These are phyloP conservation scores for Marcusenius ussheri DNA, from an alignment of 2,113 vertebrate species.

Conservation along the genomic window DNA sequence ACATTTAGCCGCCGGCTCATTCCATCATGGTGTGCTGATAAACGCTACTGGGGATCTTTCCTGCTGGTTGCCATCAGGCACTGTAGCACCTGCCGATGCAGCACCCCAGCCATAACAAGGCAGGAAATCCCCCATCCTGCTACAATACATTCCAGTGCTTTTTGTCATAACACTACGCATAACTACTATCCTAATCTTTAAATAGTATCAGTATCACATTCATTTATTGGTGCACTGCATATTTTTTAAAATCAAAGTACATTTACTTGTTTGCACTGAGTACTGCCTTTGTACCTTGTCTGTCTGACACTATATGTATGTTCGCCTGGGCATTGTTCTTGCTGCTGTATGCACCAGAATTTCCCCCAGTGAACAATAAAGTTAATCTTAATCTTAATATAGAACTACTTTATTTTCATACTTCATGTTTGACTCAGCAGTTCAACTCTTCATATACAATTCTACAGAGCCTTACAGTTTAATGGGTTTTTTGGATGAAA, in stretches of 20 bases:
- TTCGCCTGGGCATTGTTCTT: not conserved
- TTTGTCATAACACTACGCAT: not conserved
- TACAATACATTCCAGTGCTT: not conserved
- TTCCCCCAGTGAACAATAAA: not conserved
- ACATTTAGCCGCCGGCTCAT: not conserved
- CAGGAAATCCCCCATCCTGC: not conserved
- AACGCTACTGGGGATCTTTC: not conserved
- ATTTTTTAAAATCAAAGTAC: not conserved
- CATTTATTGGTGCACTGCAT: not conserved
- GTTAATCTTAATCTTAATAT: not conserved
- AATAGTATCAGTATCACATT: not conserved
- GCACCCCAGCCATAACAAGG: not conserved
- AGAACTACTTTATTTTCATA: not conserved
- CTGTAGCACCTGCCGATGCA: not conserved
- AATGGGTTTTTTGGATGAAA: not conserved
- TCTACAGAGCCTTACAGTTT: not conserved
- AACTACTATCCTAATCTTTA: not conserved
- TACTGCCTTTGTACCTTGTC: not conserved
- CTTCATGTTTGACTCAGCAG: not conserved
- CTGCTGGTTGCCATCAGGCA: not conserved
- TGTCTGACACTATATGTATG: not conserved
- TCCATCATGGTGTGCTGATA: not conserved
- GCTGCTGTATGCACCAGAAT: not conserved
- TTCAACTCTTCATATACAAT: not conserved
- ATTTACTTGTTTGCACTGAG: not conserved